A percentile compares a stretch with the other conserved stretches of the same genome.
Evolutionary conservation across 2,113 vertebrate species (phyloP).

Genomic region (Heterochromis multidens): DNA sequence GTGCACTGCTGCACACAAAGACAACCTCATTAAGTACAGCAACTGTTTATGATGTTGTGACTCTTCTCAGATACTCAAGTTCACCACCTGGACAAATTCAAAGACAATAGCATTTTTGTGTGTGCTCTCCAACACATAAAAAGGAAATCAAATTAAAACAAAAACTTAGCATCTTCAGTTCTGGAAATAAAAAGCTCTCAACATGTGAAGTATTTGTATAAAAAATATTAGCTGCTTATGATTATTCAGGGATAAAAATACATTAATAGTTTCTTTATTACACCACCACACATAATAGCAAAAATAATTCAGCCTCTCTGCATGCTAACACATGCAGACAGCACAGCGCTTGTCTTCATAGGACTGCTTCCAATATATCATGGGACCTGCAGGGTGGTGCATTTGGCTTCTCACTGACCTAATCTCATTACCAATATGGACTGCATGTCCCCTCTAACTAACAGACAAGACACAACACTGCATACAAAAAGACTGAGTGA

Average conservation of each 20-base stretch:
- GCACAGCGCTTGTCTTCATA: not conserved
- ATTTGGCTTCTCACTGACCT: constrained; percentile 19
- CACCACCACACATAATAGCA: not conserved
- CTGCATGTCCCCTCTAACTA: constrained; percentile 12
- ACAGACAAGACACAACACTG: constrained; percentile 12
- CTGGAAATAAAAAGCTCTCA: not conserved
- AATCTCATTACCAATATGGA: constrained; percentile 44
- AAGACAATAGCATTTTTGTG: no score
- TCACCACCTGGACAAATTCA: not conserved
- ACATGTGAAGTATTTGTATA: not conserved
- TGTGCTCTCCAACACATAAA: not conserved
- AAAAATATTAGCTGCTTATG: not conserved
- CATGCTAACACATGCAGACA: not conserved
- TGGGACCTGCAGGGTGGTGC: constrained; percentile 19
- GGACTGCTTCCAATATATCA: constrained; percentile 5
- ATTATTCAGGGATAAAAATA: no score
- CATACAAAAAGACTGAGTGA: constrained; percentile 18
- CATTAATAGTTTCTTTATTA: not conserved
- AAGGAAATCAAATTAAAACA: not conserved
- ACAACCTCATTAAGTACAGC: not conserved
- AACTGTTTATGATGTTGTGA: no score
- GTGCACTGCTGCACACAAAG: not conserved
- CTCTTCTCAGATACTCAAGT: not conserved
- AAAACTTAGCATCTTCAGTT: not conserved
- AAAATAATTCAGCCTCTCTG: not conserved